Conservation (phyloP, 92 coral and sea anemone species). For the Micromussa lordhowensis region DNA sequence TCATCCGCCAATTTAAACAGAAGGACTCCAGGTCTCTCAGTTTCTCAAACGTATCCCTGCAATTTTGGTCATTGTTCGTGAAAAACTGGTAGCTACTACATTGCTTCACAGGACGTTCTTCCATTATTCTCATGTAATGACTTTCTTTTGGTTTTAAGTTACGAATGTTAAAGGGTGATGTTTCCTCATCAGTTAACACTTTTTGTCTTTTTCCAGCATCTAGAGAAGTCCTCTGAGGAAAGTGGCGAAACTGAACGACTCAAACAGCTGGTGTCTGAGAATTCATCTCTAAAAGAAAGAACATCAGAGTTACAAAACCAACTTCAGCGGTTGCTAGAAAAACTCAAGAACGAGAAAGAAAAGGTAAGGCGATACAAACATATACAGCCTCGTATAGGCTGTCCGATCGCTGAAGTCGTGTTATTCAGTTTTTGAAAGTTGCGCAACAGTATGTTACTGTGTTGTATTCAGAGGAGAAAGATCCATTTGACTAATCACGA, state of each 20-base stretch:
- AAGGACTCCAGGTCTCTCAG: neutral
- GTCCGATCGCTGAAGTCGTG: too few relatives aligned
- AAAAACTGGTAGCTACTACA: neutral
- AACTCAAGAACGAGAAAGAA: slow-evolving; percentile 65
- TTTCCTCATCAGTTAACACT: neutral
- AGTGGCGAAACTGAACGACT: slow-evolving; percentile 60
- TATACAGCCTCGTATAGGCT: too few relatives aligned
- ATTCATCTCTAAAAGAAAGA: slow-evolving; percentile 33
- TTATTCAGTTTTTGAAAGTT: too few relatives aligned
- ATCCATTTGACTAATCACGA: too few relatives aligned
- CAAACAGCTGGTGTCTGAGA: slow-evolving; percentile 68
- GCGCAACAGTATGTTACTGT: too few relatives aligned
- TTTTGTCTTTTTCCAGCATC: slow-evolving; percentile 14
- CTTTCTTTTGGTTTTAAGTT: neutral
- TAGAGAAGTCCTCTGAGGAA: slow-evolving; percentile 40
- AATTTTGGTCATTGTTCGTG: neutral
- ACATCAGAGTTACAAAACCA: slow-evolving; percentile 42
- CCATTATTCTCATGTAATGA: neutral
- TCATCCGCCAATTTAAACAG: neutral
- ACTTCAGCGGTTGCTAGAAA: slow-evolving; percentile 64
- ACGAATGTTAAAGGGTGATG: neutral
- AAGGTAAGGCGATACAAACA: slow-evolving; percentile 38
- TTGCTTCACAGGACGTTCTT: neutral
- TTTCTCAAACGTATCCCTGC: neutral
- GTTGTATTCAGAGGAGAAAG: too few relatives aligned